Evolutionary conservation across 2,113 vertebrate genomes (phyloP), one percentile per base, ranked within the genome.

Genomic region (Eptesicus fuscus): DNA sequence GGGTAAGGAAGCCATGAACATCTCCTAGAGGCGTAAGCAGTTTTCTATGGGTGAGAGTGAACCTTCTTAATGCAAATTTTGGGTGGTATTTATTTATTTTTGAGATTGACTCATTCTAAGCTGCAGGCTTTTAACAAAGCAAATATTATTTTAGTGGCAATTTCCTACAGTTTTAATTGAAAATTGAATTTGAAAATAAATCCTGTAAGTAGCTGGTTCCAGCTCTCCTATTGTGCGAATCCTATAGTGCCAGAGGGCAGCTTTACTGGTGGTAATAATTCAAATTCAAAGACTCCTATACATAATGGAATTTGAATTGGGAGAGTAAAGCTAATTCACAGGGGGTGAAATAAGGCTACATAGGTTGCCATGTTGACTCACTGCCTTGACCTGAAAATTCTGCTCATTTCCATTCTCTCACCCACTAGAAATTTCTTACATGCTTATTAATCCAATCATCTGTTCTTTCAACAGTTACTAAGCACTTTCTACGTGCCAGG

Each of bases 151-250:
- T 92, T 95, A 95, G 92, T 83, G 53, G 82, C 2, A 94, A 79
- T 76, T 84, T 35, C 78, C 92, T 92, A 94, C 84, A 93, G 95
- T 92, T 97, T 92, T 93, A 96, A 96, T 95, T 95, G 96, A 96
- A 97, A 97, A 71, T 42, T 86, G 70, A 93, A 61, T 95, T 96
- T 90, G 37, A 37, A 83, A 95, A 94, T 59, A 87, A 92, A 47
- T 90, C 51, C 77, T 93, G 23, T 30, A 76, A 78, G 40, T 69
- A 32, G 40, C 67, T 86, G 88, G 77, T 74, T n/a, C 37, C 12
- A 87, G 84, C 44, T 65, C 42, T 95, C 91, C 94, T 93, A n/a
- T 71, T 79, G 88, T 94, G 95, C 23, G 22, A 95, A 95, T 47
- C 73, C 74, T 78, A 44, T 79, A 87, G 67, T 92, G 56, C 30